A percentile compares a stretch with the other conserved stretches of the same genome.
These are phyloP conservation scores for Tubulanus polymorphus DNA, from an alignment of 2,888 invertebrate species.

Conservation along the genomic window DNA sequence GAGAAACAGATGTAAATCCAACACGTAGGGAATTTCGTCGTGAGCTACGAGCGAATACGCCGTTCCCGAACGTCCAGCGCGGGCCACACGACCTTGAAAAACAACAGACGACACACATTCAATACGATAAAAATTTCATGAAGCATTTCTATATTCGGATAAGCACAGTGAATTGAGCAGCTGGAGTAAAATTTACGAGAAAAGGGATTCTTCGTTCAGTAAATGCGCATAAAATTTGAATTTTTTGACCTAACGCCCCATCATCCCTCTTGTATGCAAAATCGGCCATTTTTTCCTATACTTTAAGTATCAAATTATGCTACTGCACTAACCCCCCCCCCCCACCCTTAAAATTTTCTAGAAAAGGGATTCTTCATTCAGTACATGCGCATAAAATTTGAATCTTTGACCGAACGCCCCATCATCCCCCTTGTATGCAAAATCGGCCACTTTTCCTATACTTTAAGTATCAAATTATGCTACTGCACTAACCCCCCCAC, in stretches of 20 bases:
- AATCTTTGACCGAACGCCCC: neutral
- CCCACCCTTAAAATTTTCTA: too few species aligned
- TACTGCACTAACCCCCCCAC: too few species aligned
- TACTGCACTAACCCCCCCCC: too few species aligned
- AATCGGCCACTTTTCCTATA: neutral
- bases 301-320: neutral
- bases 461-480: neutral
- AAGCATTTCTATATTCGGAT: too few species aligned
- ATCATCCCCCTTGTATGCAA: neutral
- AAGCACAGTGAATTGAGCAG: too few species aligned
- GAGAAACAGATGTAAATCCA: slow-evolving; percentile 93
- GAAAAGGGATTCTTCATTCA: too few species aligned
- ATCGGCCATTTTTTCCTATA: neutral
- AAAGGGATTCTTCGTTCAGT: too few species aligned
- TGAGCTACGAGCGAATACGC: slow-evolving; percentile 86
- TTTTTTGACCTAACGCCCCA: neutral
- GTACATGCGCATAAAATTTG: neutral
- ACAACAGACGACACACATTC: neutral
- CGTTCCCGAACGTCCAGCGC: slow-evolving; percentile 86
- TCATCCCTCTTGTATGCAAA: neutral
- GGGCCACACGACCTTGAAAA: slow-evolving; percentile 72
- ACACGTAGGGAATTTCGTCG: slow-evolving; percentile 85
- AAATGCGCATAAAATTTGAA: neutral
- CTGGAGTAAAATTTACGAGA: too few species aligned
- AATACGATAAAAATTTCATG: too few species aligned